Evolutionary conservation across 1,140 invertebrate species (phyloP), one percentile per base, ranked within the genome.

Genomic region (Zophobas atratus): DNA sequence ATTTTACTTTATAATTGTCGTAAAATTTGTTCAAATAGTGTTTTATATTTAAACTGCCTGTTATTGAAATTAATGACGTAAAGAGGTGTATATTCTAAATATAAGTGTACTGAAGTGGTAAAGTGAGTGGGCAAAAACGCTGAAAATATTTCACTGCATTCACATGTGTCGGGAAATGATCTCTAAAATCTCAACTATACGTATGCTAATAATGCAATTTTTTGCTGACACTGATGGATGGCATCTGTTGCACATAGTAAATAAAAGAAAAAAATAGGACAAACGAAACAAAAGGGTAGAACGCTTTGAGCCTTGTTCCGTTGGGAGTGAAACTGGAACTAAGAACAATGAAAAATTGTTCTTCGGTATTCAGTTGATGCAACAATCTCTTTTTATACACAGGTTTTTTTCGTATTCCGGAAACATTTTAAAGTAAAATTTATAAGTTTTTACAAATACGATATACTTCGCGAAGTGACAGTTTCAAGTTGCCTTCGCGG

Each of bases 121-220:
- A 67, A 67, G 39, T 43, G 39, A 20, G 60, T 32, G 51, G 70
- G 8, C 33, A 72, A 55, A 72, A 72, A 72, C 70, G 39, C 35
- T 36, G 36, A 6, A 39, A 72, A 72, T 72, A 55, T 51, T 53
- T 38, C 35, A 35, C 43, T 53, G 46, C 46, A 35, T 49, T 51
- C 46, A 67, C 60, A 67, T 67, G 39, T 67, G 60, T 33, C 6
- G 70, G 49, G 46, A 72, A 55, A 55, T 72, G 36, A 72, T 72
- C 70, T 72, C 49, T 72, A 72, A 72, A 72, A 72, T 72, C 70
- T 72, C 70, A 0, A 49, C 48, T 72, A 36, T 72, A 55, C 43
- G 46, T 55, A 51, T 72, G 70, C 5, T 72, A 53, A 71, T 72
- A 72, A 72, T 72, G 46, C 70, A 51, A 51, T 72, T 72, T 72